These are phyloP conservation scores for Aporophyla nigra DNA, from an alignment of 2,888 invertebrate genomes.

Conservation along the genomic window DNA sequence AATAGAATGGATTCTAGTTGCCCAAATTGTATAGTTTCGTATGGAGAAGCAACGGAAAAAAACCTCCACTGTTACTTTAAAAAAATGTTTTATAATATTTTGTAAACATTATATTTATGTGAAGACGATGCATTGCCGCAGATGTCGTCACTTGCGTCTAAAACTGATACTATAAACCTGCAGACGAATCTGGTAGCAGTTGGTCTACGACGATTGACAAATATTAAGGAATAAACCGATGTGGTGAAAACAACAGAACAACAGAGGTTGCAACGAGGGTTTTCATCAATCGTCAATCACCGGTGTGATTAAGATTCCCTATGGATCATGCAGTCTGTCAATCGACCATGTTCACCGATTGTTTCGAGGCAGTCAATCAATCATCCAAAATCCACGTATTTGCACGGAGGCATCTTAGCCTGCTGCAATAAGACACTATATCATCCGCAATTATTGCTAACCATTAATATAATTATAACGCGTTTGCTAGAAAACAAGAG, in stretches of 20 bases:
- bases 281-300: not conserved
- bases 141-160: not conserved
- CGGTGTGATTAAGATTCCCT: no score
- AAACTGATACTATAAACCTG: not conserved
- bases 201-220: no score
- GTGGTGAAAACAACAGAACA: not conserved
- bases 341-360: not conserved
- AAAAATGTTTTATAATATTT: no score
- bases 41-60: no score
- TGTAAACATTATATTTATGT: no score
- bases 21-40: no score
- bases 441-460: constrained; percentile 11
- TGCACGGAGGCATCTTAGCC: not conserved
- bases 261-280: not conserved
- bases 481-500: not conserved
- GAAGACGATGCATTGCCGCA: no score
- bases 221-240: not conserved
- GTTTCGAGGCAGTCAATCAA: not conserved
- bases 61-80: no score
- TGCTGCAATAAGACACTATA: not conserved
- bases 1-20: no score
- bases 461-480: constrained; percentile 12
- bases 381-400: not conserved
- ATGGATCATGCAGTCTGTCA: not conserved
- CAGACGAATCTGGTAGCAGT: not conserved